Evolutionary conservation across 2,888 invertebrate species (phyloP).

Genomic region (Hemithea aestivaria): DNA sequence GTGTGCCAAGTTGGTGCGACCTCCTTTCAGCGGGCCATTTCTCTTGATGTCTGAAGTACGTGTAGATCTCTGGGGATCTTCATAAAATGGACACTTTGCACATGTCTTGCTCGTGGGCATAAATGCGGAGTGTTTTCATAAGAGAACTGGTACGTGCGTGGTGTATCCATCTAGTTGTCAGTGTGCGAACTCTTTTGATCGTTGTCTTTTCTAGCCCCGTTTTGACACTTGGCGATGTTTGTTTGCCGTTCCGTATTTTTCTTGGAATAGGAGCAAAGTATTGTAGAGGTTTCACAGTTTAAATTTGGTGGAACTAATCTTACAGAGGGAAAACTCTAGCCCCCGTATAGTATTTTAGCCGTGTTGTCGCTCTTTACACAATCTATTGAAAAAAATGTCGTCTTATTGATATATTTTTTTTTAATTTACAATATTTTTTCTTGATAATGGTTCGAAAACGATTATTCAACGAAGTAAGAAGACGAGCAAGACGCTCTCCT

Average conservation of each 20-base stretch:
- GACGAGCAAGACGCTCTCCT: too few relatives aligned
- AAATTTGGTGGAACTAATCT: too few relatives aligned
- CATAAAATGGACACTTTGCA: conserved; percentile 51
- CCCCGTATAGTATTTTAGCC: too few relatives aligned
- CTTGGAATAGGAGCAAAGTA: too few relatives aligned
- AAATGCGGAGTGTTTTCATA: conserved; percentile 58
- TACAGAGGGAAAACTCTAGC: too few relatives aligned
- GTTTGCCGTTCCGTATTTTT: conserved; percentile 11
- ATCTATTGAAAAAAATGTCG: too few relatives aligned
- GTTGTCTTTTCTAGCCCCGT: conserved; percentile 22
- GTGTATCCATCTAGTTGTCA: conserved; percentile 56
- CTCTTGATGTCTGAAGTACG: conserved; percentile 25
- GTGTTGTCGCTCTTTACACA: too few relatives aligned
- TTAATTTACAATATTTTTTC: too few relatives aligned
- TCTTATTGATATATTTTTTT: too few relatives aligned
- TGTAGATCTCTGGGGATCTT: conserved; percentile 32
- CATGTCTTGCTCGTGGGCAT: conserved; percentile 52
- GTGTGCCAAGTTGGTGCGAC: conserved; percentile 42
- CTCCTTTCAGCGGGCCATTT: conserved; percentile 28
- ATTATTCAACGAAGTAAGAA: too few relatives aligned
- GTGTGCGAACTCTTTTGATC: conserved; percentile 47
- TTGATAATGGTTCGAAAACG: too few relatives aligned
- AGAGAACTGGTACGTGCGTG: conserved; percentile 41
- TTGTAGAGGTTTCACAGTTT: too few relatives aligned
- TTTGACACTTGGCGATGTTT: conserved; percentile 21